Conservation (phyloP, 2,113 vertebrate species). For the Rutilus rutilus region DNA sequence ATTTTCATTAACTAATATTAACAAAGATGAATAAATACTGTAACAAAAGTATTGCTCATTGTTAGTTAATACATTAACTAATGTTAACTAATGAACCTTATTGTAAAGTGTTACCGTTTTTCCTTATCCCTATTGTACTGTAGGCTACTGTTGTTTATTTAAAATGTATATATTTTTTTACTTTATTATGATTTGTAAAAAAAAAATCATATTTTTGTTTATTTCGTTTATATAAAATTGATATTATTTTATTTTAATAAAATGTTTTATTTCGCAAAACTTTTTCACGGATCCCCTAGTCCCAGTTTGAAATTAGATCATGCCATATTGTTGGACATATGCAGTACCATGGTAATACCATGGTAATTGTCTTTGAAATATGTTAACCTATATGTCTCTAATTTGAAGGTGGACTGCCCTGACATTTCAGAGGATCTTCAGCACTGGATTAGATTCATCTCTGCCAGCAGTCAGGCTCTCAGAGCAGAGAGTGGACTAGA, state of each 20-base stretch:
- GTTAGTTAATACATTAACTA: no score
- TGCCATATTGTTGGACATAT: background rate
- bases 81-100: no score
- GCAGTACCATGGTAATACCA: background rate
- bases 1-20: no score
- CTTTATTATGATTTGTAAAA: background rate
- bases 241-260: no score
- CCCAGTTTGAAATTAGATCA: background rate
- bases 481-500: conserved; percentile 78
- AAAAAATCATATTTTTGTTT: background rate
- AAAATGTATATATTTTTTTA: background rate
- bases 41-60: no score
- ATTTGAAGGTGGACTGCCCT: conserved; percentile 81
- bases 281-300: background rate
- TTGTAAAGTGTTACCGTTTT: background rate
- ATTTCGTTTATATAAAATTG: no score
- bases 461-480: conserved; percentile 83
- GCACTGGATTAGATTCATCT: conserved; percentile 85
- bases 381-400: background rate
- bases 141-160: background rate
- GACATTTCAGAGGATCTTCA: conserved; percentile 85
- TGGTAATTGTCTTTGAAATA: background rate
- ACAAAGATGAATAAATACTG: no score
- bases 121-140: background rate
- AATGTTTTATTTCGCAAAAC: background rate